Evolutionary conservation across 37 sponge, comb jelly and placozoan genomes (phyloP), one percentile per base, ranked within the genome.

Genomic region (Halisarca cf. caerulea): DNA sequence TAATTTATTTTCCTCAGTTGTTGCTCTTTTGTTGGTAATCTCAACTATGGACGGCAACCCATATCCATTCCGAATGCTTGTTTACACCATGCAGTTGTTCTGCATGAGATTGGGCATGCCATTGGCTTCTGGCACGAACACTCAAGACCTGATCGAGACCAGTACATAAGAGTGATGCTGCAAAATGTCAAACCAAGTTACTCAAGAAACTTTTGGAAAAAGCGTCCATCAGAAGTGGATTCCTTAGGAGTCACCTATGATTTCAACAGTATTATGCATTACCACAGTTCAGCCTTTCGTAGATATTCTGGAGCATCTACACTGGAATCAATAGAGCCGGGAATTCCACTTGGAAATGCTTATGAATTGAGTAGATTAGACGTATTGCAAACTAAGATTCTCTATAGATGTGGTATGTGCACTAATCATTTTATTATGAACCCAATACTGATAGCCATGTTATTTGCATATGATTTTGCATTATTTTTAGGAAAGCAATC

Each of bases 251-350:
- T 95, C 0, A 69, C 85, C 4, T 94, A 94, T 39, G 94, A 94
- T 54, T 90, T 87, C 85, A 94, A 90, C 71, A 90, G 92, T 30
- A 87, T 95, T 70, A 95, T 95, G 95, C 95, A 95, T 62, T 95
- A 95, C 60, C 28, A 66, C 59, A 30, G 40, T 3, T 28, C 58
- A 23, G 82, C 73, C 24, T 89, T 91, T 66, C 0, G 66, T 0
- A 42, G 36, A 14, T 23, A 18, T 36, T 0, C 30, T 42, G 80
- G 83, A 14, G 23, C 53, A 28, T 37, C 38, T 21, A 91, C 95
- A 0, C 25, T 95, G n/a, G n/a, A 61, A 15, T 68, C 89, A 32
- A 73, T 33, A 2, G 90, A 86, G 66, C 45, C 75, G 0, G 59
- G 51, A 4, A 89, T 89, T 59, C 75, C 84, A 21, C 24, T 95